A percentile compares a stretch with the other conserved stretches of the same genome.
Evolutionary conservation across 1,140 invertebrate species (phyloP).

Genomic region (Caenorhabditis elegans): DNA sequence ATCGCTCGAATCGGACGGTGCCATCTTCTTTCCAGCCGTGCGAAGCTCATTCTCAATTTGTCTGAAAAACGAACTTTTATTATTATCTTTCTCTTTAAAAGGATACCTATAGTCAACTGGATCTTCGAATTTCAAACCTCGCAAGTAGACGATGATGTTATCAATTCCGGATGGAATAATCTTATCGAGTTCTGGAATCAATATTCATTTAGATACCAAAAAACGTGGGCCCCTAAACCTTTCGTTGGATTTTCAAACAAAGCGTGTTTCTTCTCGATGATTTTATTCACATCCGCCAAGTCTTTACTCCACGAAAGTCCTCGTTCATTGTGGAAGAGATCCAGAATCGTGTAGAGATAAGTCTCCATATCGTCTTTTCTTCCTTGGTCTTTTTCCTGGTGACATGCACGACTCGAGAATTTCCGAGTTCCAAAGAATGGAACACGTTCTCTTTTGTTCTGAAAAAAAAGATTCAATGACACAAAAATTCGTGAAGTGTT

Average conservation of each 20-base stretch:
- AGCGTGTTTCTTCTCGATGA: neutral
- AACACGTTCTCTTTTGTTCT: neutral
- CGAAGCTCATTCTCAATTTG: neutral
- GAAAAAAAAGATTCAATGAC: conserved; percentile 71
- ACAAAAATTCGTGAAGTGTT: conserved; percentile 84
- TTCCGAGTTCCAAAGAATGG: neutral
- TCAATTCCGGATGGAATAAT: neutral
- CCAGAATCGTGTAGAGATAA: neutral
- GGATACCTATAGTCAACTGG: neutral
- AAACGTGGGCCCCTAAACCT: neutral
- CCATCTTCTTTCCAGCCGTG: neutral
- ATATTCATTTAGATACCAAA: neutral
- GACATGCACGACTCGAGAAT: neutral
- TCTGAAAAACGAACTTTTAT: neutral
- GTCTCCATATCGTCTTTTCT: conserved; percentile 10
- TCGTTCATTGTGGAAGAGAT: neutral
- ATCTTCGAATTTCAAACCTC: neutral
- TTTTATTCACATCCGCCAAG: neutral
- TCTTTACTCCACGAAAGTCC: neutral
- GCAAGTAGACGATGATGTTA: neutral
- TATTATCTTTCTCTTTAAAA: neutral
- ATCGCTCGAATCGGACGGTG: neutral
- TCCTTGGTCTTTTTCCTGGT: neutral
- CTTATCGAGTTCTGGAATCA: neutral
- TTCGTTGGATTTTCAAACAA: neutral